phyloP scores from a whole-genome alignment of 2,113 vertebrate genomes.

The Bolborhynchus lineola region DNA sequence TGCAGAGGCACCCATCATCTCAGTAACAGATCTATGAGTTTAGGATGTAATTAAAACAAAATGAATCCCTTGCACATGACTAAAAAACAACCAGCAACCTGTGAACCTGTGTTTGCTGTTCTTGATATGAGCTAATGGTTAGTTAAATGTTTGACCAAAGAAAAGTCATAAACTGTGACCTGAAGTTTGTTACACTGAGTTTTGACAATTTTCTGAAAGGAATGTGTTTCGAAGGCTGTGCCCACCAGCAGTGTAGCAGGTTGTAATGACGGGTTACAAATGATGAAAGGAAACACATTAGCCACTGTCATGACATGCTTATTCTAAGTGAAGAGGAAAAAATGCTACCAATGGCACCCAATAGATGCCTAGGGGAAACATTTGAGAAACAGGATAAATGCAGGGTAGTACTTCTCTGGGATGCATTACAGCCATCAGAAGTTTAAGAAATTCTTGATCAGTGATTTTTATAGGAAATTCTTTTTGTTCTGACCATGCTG shows the following conservation, averaged over 20 bases:
- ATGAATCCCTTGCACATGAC: neutral
- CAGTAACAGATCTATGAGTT: neutral
- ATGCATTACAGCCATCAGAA: neutral
- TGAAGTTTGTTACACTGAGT: neutral
- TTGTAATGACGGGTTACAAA: neutral
- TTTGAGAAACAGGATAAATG: accelerated
- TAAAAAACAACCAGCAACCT: neutral
- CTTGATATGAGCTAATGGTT: neutral
- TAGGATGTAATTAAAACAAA: neutral
- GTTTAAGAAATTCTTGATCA: neutral
- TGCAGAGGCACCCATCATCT: neutral
- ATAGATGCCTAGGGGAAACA: neutral
- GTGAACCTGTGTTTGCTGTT: neutral
- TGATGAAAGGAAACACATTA: neutral
- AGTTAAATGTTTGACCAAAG: neutral
- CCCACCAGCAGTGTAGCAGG: neutral
- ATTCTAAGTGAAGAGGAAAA: neutral
- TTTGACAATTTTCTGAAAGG: neutral
- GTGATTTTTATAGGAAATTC: neutral
- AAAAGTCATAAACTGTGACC: neutral
- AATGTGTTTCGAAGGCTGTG: neutral
- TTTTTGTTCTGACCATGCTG: neutral
- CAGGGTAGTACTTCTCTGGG: neutral
- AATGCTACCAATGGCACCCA: neutral
- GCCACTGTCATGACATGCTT: neutral